Conservation (phyloP, 2,113 vertebrate genomes). For the Amazona guildingii region DNA sequence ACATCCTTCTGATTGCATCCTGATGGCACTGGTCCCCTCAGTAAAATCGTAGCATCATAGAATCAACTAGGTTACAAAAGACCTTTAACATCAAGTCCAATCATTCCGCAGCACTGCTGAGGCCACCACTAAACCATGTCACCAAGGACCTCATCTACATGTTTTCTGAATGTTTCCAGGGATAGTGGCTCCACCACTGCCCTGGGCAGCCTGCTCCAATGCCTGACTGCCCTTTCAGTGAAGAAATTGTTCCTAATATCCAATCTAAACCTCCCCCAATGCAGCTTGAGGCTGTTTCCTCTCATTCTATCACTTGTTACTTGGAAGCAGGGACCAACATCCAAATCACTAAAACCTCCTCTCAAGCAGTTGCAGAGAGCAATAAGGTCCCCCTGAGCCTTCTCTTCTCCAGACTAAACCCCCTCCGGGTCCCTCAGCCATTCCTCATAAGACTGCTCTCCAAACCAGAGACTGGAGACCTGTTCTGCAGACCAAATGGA, state of each 20-base stretch:
- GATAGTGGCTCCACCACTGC: not conserved
- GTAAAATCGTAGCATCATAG: not conserved
- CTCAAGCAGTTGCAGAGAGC: not conserved
- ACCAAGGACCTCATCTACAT: not conserved
- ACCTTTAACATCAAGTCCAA: not conserved
- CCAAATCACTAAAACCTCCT: not conserved
- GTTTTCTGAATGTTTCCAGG: not conserved
- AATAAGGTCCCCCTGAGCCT: not conserved
- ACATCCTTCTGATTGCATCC: not conserved
- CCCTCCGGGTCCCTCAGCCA: not conserved
- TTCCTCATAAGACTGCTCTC: not conserved
- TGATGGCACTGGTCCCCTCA: not conserved
- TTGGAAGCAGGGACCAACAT: not conserved
- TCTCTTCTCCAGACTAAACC: not conserved
- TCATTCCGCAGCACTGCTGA: not conserved
- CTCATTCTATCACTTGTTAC: not conserved
- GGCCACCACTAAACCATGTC: not conserved
- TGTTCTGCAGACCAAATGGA: not conserved
- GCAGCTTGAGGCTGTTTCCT: not conserved
- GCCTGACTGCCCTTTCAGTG: not conserved
- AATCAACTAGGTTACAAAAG: not conserved
- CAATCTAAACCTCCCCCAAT: not conserved
- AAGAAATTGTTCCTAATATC: not conserved
- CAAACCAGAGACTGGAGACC: not conserved
- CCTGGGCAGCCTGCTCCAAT: not conserved